Percentiles rank a stretch among this genome's conserved stretches.
Evolutionary conservation across 1,140 invertebrate genomes (phyloP).

Genomic region (Drosophila kikkawai): DNA sequence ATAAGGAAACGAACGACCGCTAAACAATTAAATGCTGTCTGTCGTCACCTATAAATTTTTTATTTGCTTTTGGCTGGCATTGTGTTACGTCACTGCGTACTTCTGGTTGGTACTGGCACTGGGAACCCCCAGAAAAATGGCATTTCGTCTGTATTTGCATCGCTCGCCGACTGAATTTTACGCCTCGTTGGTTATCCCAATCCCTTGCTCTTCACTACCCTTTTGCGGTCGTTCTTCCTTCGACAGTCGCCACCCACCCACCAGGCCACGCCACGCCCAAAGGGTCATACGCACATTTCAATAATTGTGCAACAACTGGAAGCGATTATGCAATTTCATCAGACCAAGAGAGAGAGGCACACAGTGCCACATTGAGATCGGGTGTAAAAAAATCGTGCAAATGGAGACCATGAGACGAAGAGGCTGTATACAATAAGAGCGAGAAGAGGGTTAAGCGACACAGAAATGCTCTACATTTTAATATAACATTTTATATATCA

Average conservation of each 20-base stretch:
- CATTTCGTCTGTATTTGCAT: slow-evolving; percentile 66
- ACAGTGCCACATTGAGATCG: slow-evolving; percentile 63
- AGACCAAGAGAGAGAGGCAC: slow-evolving; percentile 64
- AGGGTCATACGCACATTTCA: slow-evolving; percentile 67
- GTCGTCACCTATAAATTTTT: slow-evolving; percentile 67
- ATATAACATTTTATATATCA: no score
- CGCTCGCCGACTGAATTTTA: slow-evolving; percentile 74
- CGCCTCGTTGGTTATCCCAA: slow-evolving; percentile 62
- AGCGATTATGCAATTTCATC: slow-evolving; percentile 83
- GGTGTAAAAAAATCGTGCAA: slow-evolving; percentile 56
- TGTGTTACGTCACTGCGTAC: not conserved
- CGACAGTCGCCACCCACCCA: slow-evolving; percentile 3
- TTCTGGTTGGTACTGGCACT: slow-evolving; percentile 4
- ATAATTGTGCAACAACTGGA: slow-evolving; percentile 84
- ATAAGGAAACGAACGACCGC: not conserved
- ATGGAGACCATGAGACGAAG: not conserved
- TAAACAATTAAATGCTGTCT: slow-evolving; percentile 65
- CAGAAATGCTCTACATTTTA: not conserved
- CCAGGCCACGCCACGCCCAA: slow-evolving; percentile 5
- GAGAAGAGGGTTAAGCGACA: not conserved
- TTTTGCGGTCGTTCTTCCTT: slow-evolving; percentile 18
- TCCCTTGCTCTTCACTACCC: slow-evolving; percentile 17
- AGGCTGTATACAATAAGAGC: not conserved
- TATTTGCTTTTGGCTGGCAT: slow-evolving; percentile 57
- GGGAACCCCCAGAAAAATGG: slow-evolving; percentile 50